Percentiles rank a stretch among this genome's conserved stretches.
These are phyloP conservation scores for Phocoena sinus DNA, from an alignment of 2,113 vertebrate genomes.

Conservation along the genomic window DNA sequence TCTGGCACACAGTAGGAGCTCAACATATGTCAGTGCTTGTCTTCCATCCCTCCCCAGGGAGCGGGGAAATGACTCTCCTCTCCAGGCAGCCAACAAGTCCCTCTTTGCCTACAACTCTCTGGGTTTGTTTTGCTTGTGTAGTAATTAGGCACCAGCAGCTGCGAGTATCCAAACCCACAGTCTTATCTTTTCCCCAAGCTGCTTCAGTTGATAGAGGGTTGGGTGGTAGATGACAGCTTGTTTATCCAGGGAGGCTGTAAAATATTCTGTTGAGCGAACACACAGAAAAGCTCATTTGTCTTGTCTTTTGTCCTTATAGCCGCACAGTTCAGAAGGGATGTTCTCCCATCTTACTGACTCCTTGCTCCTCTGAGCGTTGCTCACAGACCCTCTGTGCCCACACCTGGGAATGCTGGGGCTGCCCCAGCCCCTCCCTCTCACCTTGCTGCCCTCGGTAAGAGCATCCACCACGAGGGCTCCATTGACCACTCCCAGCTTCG, in stretches of 20 bases:
- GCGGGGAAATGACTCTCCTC: neutral
- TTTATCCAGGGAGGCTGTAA: slow-evolving; percentile 65
- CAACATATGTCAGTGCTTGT: neutral
- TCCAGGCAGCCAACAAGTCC: slow-evolving; percentile 7
- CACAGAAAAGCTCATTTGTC: slow-evolving; percentile 58
- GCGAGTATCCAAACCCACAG: slow-evolving; percentile 54
- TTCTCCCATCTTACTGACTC: neutral
- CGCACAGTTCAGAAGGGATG: neutral
- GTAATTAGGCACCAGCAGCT: slow-evolving; percentile 75
- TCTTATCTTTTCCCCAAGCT: slow-evolving; percentile 63
- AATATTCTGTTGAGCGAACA: slow-evolving; percentile 47
- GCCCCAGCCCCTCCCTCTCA: neutral
- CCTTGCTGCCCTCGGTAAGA: neutral
- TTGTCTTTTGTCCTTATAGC: slow-evolving; percentile 38
- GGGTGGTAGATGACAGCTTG: slow-evolving; percentile 70
- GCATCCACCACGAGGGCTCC: neutral
- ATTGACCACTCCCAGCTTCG: neutral
- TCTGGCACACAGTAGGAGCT: slow-evolving; percentile 1
- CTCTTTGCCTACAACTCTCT: slow-evolving; percentile 67
- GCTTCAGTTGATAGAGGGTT: slow-evolving; percentile 69
- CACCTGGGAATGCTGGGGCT: neutral
- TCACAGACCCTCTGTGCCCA: neutral
- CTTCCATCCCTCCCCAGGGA: neutral
- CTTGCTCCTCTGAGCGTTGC: neutral
- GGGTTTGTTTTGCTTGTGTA: slow-evolving; percentile 74